These are phyloP conservation scores for Thunnus thynnus DNA, from an alignment of 2,113 vertebrate species.

Conservation along the genomic window DNA sequence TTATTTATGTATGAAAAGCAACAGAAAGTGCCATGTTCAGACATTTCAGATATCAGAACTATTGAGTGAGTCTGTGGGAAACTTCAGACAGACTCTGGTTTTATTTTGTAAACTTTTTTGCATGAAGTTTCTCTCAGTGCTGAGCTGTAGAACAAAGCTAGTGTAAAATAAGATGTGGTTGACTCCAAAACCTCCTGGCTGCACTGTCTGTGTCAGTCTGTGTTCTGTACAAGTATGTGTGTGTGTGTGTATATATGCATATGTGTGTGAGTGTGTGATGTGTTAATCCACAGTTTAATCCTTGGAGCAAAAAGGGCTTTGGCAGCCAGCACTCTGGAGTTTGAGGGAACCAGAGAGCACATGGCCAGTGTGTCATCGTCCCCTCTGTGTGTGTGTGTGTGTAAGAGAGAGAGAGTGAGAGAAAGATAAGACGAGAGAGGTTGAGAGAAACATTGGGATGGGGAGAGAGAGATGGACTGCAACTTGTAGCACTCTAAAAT, in stretches of 20 bases:
- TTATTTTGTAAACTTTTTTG: slow-evolving; percentile 12
- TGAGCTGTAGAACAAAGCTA: slow-evolving; percentile 60
- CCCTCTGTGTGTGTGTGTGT: background rate
- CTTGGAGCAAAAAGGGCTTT: slow-evolving; percentile 51
- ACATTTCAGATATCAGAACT: background rate
- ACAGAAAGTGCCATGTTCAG: background rate
- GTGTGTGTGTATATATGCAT: background rate
- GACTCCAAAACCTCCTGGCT: slow-evolving; percentile 36
- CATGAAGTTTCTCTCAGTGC: slow-evolving; percentile 42
- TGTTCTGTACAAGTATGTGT: slow-evolving; percentile 11
- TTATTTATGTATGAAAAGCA: background rate
- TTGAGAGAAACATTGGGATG: background rate
- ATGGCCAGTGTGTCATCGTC: slow-evolving; percentile 40
- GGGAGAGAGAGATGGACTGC: slow-evolving; percentile 16
- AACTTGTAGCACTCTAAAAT: slow-evolving; percentile 49
- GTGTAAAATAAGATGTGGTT: slow-evolving; percentile 47
- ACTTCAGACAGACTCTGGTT: slow-evolving; percentile 35
- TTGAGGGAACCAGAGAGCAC: slow-evolving; percentile 29
- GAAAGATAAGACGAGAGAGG: background rate
- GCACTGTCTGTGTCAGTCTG: slow-evolving; percentile 11
- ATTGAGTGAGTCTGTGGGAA: slow-evolving; percentile 2
- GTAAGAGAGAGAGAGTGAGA: background rate
- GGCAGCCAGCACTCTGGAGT: slow-evolving; percentile 30
- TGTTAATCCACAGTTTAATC: slow-evolving; percentile 72
- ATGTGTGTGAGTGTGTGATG: slow-evolving; percentile 34